Conservation (phyloP, 2,113 vertebrate species). For the Stigmatopora argus region DNA sequence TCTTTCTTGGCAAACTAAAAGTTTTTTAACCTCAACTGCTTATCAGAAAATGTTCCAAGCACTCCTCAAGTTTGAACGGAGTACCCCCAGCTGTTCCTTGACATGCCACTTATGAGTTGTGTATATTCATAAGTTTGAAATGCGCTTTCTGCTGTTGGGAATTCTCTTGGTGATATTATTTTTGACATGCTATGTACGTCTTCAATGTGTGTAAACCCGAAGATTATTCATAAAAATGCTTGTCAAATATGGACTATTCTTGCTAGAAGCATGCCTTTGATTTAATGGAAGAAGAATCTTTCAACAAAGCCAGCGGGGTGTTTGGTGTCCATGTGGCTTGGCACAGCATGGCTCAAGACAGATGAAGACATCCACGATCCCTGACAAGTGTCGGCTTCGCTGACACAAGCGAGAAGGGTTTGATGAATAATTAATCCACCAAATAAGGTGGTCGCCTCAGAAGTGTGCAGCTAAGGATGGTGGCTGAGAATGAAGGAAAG, state of each 20-base stretch:
- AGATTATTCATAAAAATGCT: constrained; percentile 8
- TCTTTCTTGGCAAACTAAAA: too few relatives aligned
- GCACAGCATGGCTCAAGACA: constrained; percentile 38
- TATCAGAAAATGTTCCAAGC: constrained; percentile 8
- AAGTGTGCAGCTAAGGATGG: constrained; percentile 31
- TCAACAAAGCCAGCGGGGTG: constrained; percentile 31
- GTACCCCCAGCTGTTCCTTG: constrained; percentile 4
- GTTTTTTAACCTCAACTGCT: background rate
- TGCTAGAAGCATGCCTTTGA: background rate
- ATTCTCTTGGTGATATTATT: constrained; percentile 18
- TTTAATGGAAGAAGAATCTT: constrained; percentile 22
- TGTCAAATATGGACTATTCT: constrained; percentile 14
- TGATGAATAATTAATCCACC: constrained; percentile 54
- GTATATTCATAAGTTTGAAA: constrained; percentile 30
- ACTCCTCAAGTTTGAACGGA: constrained; percentile 10
- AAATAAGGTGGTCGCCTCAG: constrained; percentile 41
- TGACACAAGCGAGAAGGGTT: constrained; percentile 23
- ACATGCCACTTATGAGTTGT: constrained; percentile 20
- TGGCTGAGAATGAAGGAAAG: constrained; percentile 33
- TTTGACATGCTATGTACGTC: constrained; percentile 24
- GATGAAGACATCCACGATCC: constrained; percentile 48
- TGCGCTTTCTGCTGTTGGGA: constrained; percentile 5
- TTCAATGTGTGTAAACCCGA: constrained; percentile 9
- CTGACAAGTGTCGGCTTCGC: constrained; percentile 35
- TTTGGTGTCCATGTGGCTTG: constrained; percentile 26